Evolutionary conservation across 2,888 invertebrate genomes (phyloP).

Genomic region (Oeneis ivallda): DNA sequence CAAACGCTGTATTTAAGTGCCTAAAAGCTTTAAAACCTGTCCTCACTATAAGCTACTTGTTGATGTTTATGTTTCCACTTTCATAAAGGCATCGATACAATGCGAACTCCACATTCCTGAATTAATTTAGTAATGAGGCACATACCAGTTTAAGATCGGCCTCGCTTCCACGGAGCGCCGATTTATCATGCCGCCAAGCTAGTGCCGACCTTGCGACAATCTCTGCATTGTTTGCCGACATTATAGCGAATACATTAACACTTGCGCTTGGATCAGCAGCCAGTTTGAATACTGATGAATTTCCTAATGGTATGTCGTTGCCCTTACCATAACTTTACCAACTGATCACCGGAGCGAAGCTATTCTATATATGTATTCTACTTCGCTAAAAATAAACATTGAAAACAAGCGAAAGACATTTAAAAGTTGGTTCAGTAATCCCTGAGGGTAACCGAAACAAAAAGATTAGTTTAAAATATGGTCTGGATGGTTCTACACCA

Average conservation of each 20-base stretch:
- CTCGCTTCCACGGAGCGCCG: slow-evolving; percentile 33
- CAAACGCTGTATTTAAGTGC: not conserved
- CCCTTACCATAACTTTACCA: slow-evolving; percentile 26
- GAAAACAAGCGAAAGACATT: no score
- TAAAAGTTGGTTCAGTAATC: no score
- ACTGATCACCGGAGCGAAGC: no score
- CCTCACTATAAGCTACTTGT: not conserved
- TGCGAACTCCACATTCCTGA: slow-evolving; percentile 28
- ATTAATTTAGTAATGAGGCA: slow-evolving; percentile 17
- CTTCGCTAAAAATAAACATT: no score
- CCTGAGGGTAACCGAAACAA: no score
- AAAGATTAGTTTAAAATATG: no score
- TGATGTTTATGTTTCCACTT: slow-evolving; percentile 5
- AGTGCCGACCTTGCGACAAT: slow-evolving; percentile 39
- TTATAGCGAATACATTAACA: slow-evolving; percentile 35
- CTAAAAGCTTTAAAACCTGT: not conserved
- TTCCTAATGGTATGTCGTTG: slow-evolving; percentile 27
- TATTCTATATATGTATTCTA: no score
- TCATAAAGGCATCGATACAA: slow-evolving; percentile 13
- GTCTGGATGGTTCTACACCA: no score
- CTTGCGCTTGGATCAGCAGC: slow-evolving; percentile 28
- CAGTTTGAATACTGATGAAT: slow-evolving; percentile 24
- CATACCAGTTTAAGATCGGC: slow-evolving; percentile 30
- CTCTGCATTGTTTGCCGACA: slow-evolving; percentile 39
- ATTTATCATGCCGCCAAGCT: slow-evolving; percentile 28